A percentile compares a stretch with the other conserved stretches of the same genome.
phyloP scores from a whole-genome alignment of 1,140 invertebrate genomes.

The Drosophila varians region DNA sequence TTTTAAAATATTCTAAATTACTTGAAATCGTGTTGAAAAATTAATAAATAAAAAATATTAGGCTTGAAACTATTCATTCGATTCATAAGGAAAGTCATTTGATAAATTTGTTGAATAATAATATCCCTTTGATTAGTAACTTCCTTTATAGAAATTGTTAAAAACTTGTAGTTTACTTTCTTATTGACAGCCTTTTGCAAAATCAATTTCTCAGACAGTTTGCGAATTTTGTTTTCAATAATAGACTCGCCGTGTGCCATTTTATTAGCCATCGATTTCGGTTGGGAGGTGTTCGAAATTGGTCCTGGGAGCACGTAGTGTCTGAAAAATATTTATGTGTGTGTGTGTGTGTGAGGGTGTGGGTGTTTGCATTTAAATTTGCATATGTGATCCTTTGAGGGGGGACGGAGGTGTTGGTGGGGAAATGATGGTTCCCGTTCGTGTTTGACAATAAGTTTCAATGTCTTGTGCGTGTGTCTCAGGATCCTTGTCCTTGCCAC shows the following conservation, averaged over 20 bases:
- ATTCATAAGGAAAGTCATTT: no score
- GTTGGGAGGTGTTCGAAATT: conserved; percentile 15
- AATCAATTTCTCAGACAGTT: conserved; percentile 17
- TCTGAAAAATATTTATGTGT: conserved; percentile 45
- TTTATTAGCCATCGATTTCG: conserved; percentile 30
- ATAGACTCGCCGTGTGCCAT: conserved; percentile 28
- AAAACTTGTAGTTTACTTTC: neutral
- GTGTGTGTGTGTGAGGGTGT: neutral
- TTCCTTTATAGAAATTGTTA: no score
- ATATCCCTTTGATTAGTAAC: no score
- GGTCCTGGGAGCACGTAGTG: conserved; percentile 19
- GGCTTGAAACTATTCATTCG: no score
- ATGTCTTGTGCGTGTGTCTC: conserved; percentile 32
- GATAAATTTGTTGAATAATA: no score
- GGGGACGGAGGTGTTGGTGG: neutral
- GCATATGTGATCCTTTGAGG: conserved; percentile 15
- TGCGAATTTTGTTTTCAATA: conserved; percentile 1
- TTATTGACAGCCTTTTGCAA: neutral
- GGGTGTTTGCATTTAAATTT: conserved; percentile 26
- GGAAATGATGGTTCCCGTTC: conserved; percentile 46
- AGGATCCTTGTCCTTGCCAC: neutral
- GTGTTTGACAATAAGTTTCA: conserved; percentile 73
- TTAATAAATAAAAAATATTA: no score
- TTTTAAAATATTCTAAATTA: no score
- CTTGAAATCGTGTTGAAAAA: no score